Conservation (phyloP, 2,113 vertebrate species). For the Mugil cephalus region DNA sequence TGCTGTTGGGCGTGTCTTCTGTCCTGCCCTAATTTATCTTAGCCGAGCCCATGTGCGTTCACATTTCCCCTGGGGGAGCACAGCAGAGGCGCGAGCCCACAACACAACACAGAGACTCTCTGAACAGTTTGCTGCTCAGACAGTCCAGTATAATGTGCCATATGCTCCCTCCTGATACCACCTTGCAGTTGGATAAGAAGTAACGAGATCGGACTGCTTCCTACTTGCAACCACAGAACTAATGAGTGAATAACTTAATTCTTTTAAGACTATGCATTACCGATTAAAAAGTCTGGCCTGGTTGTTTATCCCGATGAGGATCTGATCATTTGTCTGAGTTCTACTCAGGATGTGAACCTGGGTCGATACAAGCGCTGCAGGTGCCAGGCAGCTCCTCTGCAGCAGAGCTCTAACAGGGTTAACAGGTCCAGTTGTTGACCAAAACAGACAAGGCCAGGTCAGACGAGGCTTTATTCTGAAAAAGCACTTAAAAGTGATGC, state of each 20-base stretch:
- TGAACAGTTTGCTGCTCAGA: slow-evolving; percentile 23
- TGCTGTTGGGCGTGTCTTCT: slow-evolving; percentile 72
- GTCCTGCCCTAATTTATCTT: slow-evolving; percentile 82
- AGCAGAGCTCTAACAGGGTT: slow-evolving; percentile 51
- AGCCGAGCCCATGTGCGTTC: slow-evolving; percentile 64
- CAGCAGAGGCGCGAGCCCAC: slow-evolving; percentile 46
- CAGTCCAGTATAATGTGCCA: slow-evolving; percentile 29
- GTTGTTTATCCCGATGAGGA: slow-evolving; percentile 69
- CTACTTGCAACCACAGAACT: slow-evolving; percentile 55
- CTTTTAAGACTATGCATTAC: slow-evolving; percentile 64
- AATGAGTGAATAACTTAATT: slow-evolving; percentile 65
- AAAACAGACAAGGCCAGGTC: slow-evolving; percentile 45
- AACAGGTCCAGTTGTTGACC: slow-evolving; percentile 39
- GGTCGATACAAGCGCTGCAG: slow-evolving; percentile 75
- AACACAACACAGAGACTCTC: slow-evolving; percentile 24
- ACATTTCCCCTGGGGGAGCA: slow-evolving; percentile 54
- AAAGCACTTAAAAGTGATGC: slow-evolving; percentile 38
- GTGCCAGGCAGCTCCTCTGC: slow-evolving; percentile 48
- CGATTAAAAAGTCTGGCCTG: slow-evolving; percentile 71
- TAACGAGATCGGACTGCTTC: slow-evolving; percentile 64
- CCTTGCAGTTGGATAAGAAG: slow-evolving; percentile 17
- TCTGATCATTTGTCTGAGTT: slow-evolving; percentile 79
- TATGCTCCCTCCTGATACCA: slow-evolving; percentile 30
- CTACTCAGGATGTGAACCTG: slow-evolving; percentile 71
- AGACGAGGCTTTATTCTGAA: slow-evolving; percentile 40